These are phyloP conservation scores for Epirrhoe tristata DNA, from an alignment of 2,888 invertebrate genomes.

Conservation along the genomic window DNA sequence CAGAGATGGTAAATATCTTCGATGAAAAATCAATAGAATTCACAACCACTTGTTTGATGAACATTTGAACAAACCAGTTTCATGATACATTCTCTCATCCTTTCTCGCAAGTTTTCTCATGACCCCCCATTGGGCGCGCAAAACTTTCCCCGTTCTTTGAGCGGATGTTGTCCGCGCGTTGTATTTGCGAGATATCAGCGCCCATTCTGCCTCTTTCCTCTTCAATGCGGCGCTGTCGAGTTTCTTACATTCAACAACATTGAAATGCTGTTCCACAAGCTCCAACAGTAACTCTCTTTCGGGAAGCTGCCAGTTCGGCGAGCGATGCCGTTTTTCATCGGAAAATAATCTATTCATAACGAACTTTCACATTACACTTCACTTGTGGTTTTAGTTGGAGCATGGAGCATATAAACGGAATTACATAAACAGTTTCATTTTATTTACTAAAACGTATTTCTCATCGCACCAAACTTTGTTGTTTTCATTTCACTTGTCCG, in stretches of 20 bases:
- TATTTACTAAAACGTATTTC: not conserved
- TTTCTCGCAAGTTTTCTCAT: conserved; percentile 26
- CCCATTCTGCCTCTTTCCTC: conserved; percentile 27
- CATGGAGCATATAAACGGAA: not conserved
- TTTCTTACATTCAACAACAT: conserved; percentile 26
- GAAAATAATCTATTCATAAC: conserved; percentile 11
- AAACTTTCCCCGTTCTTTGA: conserved; percentile 20
- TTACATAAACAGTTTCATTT: not conserved
- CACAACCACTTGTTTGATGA: not conserved
- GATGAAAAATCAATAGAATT: not conserved
- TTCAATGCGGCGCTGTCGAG: conserved; percentile 21
- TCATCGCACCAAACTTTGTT: not conserved
- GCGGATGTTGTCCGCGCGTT: conserved; percentile 18
- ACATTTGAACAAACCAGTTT: conserved; percentile 23
- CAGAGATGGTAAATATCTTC: not conserved
- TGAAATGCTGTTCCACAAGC: conserved; percentile 23
- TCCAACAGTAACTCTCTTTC: conserved; percentile 26
- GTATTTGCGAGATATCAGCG: conserved; percentile 28
- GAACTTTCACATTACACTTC: not conserved
- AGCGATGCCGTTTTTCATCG: conserved; percentile 28
- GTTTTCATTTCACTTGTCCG: not conserved
- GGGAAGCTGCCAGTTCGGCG: conserved; percentile 29
- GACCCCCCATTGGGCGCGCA: conserved; percentile 23
- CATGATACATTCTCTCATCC: conserved; percentile 22
- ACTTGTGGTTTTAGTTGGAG: not conserved